A percentile compares a stretch with the other conserved stretches of the same genome.
phyloP scores from a whole-genome alignment of 2,113 vertebrate species.

The Columba janthina region DNA sequence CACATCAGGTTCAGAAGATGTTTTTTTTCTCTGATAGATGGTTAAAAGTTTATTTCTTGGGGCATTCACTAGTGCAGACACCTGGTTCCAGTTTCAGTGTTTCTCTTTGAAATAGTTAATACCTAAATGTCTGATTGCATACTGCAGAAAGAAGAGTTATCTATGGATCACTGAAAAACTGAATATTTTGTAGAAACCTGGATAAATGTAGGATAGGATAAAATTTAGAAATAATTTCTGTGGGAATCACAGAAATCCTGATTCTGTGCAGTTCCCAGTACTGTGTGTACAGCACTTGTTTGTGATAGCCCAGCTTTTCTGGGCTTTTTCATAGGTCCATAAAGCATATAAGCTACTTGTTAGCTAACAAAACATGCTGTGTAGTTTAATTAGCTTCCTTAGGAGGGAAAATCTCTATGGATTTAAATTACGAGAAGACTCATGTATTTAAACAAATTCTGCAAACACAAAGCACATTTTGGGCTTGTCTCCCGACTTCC shows the following conservation, averaged over 20 bases:
- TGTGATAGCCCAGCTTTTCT: background rate
- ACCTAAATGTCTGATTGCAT: background rate
- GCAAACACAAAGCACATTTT: background rate
- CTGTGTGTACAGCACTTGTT: accelerated
- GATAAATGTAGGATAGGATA: background rate
- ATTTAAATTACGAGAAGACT: background rate
- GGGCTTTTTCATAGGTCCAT: background rate
- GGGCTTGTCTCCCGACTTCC: background rate
- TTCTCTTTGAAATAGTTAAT: background rate
- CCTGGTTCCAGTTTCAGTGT: background rate
- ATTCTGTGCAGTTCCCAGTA: background rate
- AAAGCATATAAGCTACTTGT: background rate
- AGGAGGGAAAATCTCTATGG: background rate
- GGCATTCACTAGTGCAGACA: background rate
- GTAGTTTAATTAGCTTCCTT: slow-evolving; percentile 24
- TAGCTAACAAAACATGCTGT: slow-evolving; percentile 16
- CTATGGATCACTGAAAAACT: background rate
- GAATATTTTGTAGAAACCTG: background rate
- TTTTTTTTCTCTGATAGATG: background rate
- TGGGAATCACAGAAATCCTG: background rate
- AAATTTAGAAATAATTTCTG: background rate
- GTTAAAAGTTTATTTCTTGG: background rate
- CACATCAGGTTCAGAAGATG: background rate
- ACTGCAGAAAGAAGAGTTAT: background rate
- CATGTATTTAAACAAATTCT: background rate